A percentile compares a stretch with the other conserved stretches of the same genome.
phyloP scores from a whole-genome alignment of 1,140 invertebrate genomes.

The Uloborus diversus region DNA sequence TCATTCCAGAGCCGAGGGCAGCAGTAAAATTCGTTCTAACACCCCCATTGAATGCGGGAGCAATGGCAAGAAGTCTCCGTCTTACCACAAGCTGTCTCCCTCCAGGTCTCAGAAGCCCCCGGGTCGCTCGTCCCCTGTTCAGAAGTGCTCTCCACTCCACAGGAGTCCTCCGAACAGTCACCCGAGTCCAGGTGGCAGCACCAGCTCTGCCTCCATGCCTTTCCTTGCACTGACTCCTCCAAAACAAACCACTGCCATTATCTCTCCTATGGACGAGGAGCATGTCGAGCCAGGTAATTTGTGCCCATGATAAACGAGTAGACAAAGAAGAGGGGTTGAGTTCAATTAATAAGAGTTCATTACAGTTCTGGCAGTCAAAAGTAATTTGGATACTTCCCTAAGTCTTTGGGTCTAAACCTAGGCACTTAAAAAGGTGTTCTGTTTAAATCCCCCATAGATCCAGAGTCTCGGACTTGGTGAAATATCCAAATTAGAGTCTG shows the following conservation, averaged over 20 bases:
- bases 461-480: too few relatives aligned
- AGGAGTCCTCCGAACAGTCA: conserved; percentile 29
- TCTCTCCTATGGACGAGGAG: too few relatives aligned
- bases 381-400: too few relatives aligned
- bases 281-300: too few relatives aligned
- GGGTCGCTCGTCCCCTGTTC: conserved; percentile 53
- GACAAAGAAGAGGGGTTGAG: too few relatives aligned
- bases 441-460: too few relatives aligned
- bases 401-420: too few relatives aligned
- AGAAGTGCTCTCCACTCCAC: conserved; percentile 43
- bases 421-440: too few relatives aligned
- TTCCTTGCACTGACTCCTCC: conserved; percentile 6
- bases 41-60: conserved; percentile 62
- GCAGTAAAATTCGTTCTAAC: conserved; percentile 57
- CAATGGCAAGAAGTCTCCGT: conserved; percentile 68
- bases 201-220: conserved; percentile 52
- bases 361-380: too few relatives aligned
- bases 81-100: conserved; percentile 63
- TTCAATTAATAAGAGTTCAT: too few relatives aligned
- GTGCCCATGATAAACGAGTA: too few relatives aligned
- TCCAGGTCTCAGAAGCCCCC: conserved; percentile 58
- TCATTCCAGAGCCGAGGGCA: conserved; percentile 59
- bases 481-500: too few relatives aligned
- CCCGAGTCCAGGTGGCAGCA: conserved; percentile 35
- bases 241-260: neutral